These are phyloP conservation scores for Thripadectes ignobilis DNA, from an alignment of 2,797 vertebrate species.

Conservation along the genomic window DNA sequence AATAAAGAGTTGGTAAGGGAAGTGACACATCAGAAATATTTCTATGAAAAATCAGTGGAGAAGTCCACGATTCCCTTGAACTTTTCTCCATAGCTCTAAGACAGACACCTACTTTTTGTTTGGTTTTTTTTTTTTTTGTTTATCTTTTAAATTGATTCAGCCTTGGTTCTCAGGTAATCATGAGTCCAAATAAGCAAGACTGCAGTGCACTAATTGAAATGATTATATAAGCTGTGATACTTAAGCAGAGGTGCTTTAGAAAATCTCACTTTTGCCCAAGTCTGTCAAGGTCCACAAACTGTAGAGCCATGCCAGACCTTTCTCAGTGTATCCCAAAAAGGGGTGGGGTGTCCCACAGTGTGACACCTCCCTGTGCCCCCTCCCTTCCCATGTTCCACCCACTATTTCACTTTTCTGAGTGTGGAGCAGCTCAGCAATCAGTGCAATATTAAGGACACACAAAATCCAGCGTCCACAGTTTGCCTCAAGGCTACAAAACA, in stretches of 20 bases:
- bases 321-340: background rate
- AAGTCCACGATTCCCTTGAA: background rate
- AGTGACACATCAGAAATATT: background rate
- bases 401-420: background rate
- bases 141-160: background rate
- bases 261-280: background rate
- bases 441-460: background rate
- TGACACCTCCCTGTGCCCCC: background rate
- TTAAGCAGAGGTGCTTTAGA: background rate
- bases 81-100: background rate
- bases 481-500: conserved; percentile 42
- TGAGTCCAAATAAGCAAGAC: background rate
- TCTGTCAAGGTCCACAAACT: background rate
- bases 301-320: background rate
- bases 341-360: background rate
- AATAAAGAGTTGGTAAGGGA: background rate
- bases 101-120: background rate
- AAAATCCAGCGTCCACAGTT: background rate
- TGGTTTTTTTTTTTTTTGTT: background rate
- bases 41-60: background rate
- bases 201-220: background rate
- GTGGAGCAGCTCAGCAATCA: background rate
- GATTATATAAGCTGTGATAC: background rate
- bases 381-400: background rate
- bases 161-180: conserved; percentile 12